phyloP scores from a whole-genome alignment of 37 sponge, comb jelly and placozoan genomes.

The Beroe forskalii region DNA sequence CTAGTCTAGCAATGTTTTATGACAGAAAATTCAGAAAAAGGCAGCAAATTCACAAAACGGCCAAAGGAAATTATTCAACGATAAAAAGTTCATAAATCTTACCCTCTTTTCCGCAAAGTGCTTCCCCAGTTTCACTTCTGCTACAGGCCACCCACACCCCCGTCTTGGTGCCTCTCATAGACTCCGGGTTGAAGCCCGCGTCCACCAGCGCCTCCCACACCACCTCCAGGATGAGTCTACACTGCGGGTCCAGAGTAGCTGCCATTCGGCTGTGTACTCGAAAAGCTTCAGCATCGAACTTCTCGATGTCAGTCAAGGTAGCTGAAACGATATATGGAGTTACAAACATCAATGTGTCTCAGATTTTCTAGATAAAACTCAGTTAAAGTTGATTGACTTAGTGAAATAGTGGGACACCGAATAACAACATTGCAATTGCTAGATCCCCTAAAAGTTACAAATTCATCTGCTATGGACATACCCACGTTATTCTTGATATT shows the following conservation, averaged over 20 bases:
- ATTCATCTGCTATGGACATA: background rate
- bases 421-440: background rate
- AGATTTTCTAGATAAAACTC: too few relatives aligned
- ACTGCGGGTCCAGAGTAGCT: slow-evolving; percentile 29
- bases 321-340: too few relatives aligned
- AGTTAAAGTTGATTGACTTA: too few relatives aligned
- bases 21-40: background rate
- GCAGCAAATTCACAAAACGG: background rate
- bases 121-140: slow-evolving; percentile 31
- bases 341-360: too few relatives aligned
- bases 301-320: background rate
- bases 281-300: slow-evolving; percentile 23
- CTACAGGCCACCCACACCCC: slow-evolving; percentile 42
- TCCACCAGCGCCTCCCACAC: slow-evolving; percentile 53
- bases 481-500: slow-evolving; percentile 17
- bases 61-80: background rate
- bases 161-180: background rate
- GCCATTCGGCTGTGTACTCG: slow-evolving; percentile 40
- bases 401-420: too few relatives aligned
- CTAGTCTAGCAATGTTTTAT: too few relatives aligned
- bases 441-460: too few relatives aligned
- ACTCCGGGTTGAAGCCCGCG: slow-evolving; percentile 9
- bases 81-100: background rate
- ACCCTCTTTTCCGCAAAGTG: slow-evolving; percentile 35
- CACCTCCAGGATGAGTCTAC: slow-evolving; percentile 30